Evolutionary conservation across 2,113 vertebrate species (phyloP), one percentile per base, ranked within the genome.

Genomic region (Etheostoma cragini): DNA sequence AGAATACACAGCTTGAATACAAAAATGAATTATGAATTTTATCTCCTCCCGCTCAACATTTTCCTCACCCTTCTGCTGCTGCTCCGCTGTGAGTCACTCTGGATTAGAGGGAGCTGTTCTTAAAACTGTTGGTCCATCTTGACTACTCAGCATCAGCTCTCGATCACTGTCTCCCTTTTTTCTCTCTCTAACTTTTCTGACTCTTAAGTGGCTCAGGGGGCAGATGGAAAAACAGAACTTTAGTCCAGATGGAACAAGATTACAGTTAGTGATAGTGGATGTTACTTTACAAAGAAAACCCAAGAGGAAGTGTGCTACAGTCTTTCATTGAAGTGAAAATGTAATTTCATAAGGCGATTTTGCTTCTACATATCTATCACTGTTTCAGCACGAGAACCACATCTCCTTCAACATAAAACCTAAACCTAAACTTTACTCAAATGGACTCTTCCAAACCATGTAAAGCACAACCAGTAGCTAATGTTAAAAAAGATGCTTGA

Each of bases 11-110:
- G 87, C 87, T 64, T 86, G 81, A 92, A 92, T 91, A 65, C 88
- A 89, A 81, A 86, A 87, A 88, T 76, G 87, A 83, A 82, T 67
- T 77, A 91, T 90, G 76, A 76, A 72, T 91, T 90, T 86, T 83
- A 72, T 71, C 58, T 66, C 60, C 62, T 66, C 66, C 6, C 4
- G 62, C 58, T 68, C 58, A 14, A 77, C 75, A 72, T 65, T 69
- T 87, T 68, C 71, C 53, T 80, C 64, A 58, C 71, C 80, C 68
- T 73, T 86, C 72, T 47, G 54, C 85, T 78, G 80, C 49, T 16
- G 49, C 74, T 60, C 58, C 15, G 17, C 76, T 77, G 82, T 35
- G 75, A 82, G 38, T 69, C 81, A 54, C 83, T 75, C 63, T 38
- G 74, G 65, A 82, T 80, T 8, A 50, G 60, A 53, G 58, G 46